A percentile compares a stretch with the other conserved stretches of the same genome.
These are phyloP conservation scores for Leptogaster cylindrica DNA, from an alignment of 2,888 invertebrate genomes.

Conservation along the genomic window DNA sequence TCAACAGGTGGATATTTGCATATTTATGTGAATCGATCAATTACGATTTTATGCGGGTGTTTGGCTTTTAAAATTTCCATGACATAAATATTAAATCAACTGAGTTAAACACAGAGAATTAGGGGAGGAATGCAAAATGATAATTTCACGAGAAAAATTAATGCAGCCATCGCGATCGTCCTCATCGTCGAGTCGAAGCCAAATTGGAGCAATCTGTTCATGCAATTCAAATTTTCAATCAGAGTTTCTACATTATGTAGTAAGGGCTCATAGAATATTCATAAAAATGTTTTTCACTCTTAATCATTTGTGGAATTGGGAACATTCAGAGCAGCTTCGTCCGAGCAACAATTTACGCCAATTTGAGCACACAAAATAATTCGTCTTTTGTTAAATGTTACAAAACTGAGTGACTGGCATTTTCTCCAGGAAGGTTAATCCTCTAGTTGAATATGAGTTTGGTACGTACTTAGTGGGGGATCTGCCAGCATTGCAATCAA, in stretches of 20 bases:
- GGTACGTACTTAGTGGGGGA: too few relatives aligned
- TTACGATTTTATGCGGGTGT: too few relatives aligned
- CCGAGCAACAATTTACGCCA: slow-evolving; percentile 7
- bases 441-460: too few relatives aligned
- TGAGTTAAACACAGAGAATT: slow-evolving; percentile 2
- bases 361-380: slow-evolving; percentile 11
- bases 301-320: slow-evolving; percentile 4
- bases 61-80: too few relatives aligned
- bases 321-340: slow-evolving; percentile 2
- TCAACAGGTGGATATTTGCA: too few relatives aligned
- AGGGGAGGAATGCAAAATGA: neutral
- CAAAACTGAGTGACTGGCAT: neutral
- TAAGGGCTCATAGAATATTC: slow-evolving; percentile 10
- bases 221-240: neutral
- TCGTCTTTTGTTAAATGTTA: slow-evolving; percentile 8
- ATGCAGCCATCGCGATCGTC: neutral
- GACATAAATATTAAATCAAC: too few relatives aligned
- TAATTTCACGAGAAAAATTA: slow-evolving; percentile 4
- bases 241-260: neutral
- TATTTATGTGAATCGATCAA: too few relatives aligned
- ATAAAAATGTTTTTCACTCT: slow-evolving; percentile 5
- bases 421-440: too few relatives aligned
- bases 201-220: slow-evolving; percentile 14
- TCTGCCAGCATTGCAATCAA: too few relatives aligned
- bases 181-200: slow-evolving; percentile 12